Evolutionary conservation across 1,140 invertebrate genomes (phyloP).

Genomic region (Mylabris phalerata): DNA sequence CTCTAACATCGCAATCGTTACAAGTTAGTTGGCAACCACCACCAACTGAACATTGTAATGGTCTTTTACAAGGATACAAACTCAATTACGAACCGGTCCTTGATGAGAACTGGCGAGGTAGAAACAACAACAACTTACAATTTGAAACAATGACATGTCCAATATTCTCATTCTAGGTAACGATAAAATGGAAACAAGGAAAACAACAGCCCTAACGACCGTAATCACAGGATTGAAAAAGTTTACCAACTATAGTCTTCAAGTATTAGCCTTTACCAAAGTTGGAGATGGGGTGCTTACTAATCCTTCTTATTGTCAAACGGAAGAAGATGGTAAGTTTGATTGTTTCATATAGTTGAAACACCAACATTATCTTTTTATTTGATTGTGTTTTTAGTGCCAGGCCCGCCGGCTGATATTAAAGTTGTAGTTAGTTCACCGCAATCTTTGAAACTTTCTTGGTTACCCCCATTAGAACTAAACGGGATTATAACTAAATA

Average conservation of each 20-base stretch:
- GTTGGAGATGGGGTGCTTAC: slow-evolving; percentile 73
- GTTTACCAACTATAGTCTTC: slow-evolving; percentile 81
- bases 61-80: slow-evolving; percentile 78
- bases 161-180: slow-evolving; percentile 31
- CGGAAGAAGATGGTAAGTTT: slow-evolving; percentile 70
- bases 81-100: slow-evolving; percentile 61
- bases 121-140: slow-evolving; percentile 4
- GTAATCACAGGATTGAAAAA: slow-evolving; percentile 62
- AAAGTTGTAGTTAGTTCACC: slow-evolving; percentile 72
- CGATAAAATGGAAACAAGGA: slow-evolving; percentile 59
- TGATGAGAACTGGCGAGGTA: slow-evolving; percentile 50
- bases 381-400: slow-evolving; percentile 50
- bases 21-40: slow-evolving; percentile 82
- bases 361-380: background rate
- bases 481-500: slow-evolving; percentile 78
- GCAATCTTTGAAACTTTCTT: slow-evolving; percentile 69
- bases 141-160: background rate
- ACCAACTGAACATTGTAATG: slow-evolving; percentile 65
- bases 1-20: slow-evolving; percentile 66
- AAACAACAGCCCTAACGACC: slow-evolving; percentile 60
- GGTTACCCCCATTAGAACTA: slow-evolving; percentile 66
- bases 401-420: slow-evolving; percentile 70
- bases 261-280: slow-evolving; percentile 73
- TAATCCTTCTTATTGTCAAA: slow-evolving; percentile 64
- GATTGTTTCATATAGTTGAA: background rate